These are phyloP conservation scores for Coilia nasus DNA, from an alignment of 2,797 vertebrate species.

Conservation along the genomic window DNA sequence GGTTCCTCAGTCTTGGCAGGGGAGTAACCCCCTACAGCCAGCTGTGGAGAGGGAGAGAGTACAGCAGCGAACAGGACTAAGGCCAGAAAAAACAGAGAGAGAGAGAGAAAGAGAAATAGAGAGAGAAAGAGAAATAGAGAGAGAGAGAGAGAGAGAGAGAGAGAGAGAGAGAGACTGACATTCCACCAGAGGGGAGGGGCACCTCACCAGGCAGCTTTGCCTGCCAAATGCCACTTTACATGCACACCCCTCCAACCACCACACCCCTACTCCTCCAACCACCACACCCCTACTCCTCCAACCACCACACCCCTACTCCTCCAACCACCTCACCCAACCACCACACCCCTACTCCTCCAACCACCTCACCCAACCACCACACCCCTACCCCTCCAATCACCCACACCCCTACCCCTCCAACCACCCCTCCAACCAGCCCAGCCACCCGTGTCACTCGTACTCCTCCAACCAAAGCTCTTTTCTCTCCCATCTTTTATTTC, in stretches of 20 bases:
- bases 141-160: too few species aligned
- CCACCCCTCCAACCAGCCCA: too few species aligned
- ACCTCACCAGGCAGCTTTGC: constrained; percentile 28
- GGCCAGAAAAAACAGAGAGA: too few species aligned
- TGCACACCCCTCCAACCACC: background rate
- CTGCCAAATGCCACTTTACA: constrained; percentile 40
- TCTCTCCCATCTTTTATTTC: background rate
- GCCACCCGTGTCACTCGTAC: too few species aligned
- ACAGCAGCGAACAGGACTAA: background rate
- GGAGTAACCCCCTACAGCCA: too few species aligned
- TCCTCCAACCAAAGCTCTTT: background rate
- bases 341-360: constrained; percentile 15
- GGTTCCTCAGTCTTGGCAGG: constrained; percentile 13
- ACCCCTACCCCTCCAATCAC: too few species aligned
- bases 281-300: constrained; percentile 14
- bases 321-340: too few species aligned
- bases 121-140: constrained; percentile 15
- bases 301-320: constrained; percentile 9
- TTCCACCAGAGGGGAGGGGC: background rate
- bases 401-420: too few species aligned
- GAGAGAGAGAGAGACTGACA: background rate
- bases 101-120: background rate
- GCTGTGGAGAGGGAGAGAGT: background rate
- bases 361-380: too few species aligned
- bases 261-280: constrained; percentile 6